Evolutionary conservation across 2,888 invertebrate genomes (phyloP).

Genomic region (Drosophila phalerata): DNA sequence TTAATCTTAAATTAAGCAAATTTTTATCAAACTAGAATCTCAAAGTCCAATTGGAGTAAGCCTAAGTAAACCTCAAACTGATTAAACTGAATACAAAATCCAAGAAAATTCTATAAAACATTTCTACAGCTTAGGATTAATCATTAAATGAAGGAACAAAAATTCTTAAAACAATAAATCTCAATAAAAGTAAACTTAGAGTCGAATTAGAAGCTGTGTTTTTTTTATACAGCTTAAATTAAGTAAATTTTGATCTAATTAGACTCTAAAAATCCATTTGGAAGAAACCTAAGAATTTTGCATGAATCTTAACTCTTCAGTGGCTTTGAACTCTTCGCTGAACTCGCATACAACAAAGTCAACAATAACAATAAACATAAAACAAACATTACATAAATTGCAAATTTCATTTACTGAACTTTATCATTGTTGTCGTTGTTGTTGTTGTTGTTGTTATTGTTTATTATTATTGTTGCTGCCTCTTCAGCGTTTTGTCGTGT

Average conservation of each 20-base stretch:
- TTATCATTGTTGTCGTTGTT: conserved; percentile 19
- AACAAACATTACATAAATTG: conserved; percentile 74
- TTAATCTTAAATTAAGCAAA: background rate
- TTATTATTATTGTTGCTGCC: conserved; percentile 6
- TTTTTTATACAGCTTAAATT: background rate
- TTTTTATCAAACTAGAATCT: background rate
- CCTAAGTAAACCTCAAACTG: too few species aligned
- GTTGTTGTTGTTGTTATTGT: conserved; percentile 7
- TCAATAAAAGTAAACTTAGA: background rate
- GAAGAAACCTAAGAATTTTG: background rate
- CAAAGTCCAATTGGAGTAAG: background rate
- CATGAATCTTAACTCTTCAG: conserved; percentile 1
- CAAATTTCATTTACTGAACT: conserved; percentile 67
- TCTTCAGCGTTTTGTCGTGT: conserved; percentile 48
- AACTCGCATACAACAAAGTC: conserved; percentile 25
- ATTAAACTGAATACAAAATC: too few species aligned
- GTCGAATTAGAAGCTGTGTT: background rate
- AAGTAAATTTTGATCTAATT: background rate
- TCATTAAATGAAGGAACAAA: background rate
- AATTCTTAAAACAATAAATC: background rate
- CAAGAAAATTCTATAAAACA: too few species aligned
- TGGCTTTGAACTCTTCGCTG: conserved; percentile 38
- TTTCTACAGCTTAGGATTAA: background rate
- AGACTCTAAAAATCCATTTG: background rate
- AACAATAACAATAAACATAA: conserved; percentile 34